A percentile compares a stretch with the other conserved stretches of the same genome.
Evolutionary conservation across 2,888 invertebrate species (phyloP).

Genomic region (Tiliacea aurago): DNA sequence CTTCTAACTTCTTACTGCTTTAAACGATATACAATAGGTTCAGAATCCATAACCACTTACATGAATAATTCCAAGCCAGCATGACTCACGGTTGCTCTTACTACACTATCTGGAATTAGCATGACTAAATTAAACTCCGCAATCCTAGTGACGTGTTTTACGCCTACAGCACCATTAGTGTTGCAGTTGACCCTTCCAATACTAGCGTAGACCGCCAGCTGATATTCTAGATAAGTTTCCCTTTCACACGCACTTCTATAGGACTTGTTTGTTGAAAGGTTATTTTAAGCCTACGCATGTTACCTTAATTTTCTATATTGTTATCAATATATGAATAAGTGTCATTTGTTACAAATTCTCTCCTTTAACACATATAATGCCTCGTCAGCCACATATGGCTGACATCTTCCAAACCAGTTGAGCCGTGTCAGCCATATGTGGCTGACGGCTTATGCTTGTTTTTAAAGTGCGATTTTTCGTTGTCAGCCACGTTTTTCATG

Average conservation of each 20-base stretch:
- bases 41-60: not conserved
- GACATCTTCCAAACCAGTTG: too few species aligned
- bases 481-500: too few species aligned
- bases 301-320: not conserved
- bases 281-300: not conserved
- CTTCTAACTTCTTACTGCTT: too few species aligned
- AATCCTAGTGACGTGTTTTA: slow-evolving; percentile 52
- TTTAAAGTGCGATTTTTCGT: too few species aligned
- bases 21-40: not conserved
- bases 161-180: slow-evolving; percentile 49
- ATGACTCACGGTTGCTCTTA: slow-evolving; percentile 47
- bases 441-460: too few species aligned
- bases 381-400: too few species aligned
- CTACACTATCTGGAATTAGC: slow-evolving; percentile 33
- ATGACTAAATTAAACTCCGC: slow-evolving; percentile 50
- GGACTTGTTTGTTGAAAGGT: not conserved
- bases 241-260: slow-evolving; percentile 43
- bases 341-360: not conserved
- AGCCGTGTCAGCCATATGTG: too few species aligned
- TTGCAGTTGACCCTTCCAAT: slow-evolving; percentile 46
- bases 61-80: slow-evolving; percentile 16
- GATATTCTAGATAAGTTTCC: slow-evolving; percentile 49
- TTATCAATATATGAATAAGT: not conserved
- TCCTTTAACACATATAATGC: too few species aligned
- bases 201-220: slow-evolving; percentile 47